Conservation (phyloP, 2,113 vertebrate species). For the Melospiza melodia region DNA sequence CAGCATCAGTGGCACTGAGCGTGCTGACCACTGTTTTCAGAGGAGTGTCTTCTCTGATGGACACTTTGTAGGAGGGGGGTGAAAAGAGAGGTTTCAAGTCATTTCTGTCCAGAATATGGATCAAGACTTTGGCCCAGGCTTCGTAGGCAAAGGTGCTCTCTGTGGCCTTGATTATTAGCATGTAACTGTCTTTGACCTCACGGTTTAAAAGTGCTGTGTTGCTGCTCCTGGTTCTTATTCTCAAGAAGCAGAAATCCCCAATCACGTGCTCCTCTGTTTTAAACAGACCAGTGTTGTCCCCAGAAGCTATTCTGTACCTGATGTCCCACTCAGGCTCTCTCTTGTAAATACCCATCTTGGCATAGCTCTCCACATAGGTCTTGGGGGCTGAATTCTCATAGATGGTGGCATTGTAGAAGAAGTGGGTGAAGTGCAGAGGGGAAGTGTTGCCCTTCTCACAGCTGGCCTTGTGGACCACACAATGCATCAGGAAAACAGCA, state of each 20-base stretch:
- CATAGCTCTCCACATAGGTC: slow-evolving; percentile 84
- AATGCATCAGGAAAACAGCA: slow-evolving; percentile 68
- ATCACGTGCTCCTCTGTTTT: slow-evolving; percentile 83
- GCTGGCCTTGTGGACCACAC: slow-evolving; percentile 55
- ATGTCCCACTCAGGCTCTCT: slow-evolving; percentile 79
- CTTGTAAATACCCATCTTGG: slow-evolving; percentile 90
- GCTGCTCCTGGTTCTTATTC: slow-evolving; percentile 87
- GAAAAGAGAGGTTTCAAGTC: slow-evolving; percentile 96
- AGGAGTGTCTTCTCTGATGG: slow-evolving; percentile 83
- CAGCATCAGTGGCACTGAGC: slow-evolving; percentile 92
- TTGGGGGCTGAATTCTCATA: slow-evolving; percentile 92
- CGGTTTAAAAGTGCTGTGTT: slow-evolving; percentile 88
- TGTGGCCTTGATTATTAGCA: slow-evolving; percentile 85
- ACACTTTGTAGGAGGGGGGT: slow-evolving; percentile 88
- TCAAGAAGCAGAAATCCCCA: slow-evolving; percentile 92
- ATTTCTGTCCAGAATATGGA: slow-evolving; percentile 91
- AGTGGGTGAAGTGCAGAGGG: slow-evolving; percentile 85
- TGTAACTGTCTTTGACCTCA: slow-evolving; percentile 88
- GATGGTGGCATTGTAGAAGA: slow-evolving; percentile 91
- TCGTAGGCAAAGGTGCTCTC: slow-evolving; percentile 80
- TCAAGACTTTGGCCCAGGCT: slow-evolving; percentile 83
- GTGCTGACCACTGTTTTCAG: slow-evolving; percentile 81
- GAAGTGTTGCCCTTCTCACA: slow-evolving; percentile 73
- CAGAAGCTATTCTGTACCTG: slow-evolving; percentile 83
- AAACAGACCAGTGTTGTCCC: slow-evolving; percentile 84